Evolutionary conservation across 2,113 vertebrate genomes (phyloP).

Genomic region (Phyllostomus discolor): DNA sequence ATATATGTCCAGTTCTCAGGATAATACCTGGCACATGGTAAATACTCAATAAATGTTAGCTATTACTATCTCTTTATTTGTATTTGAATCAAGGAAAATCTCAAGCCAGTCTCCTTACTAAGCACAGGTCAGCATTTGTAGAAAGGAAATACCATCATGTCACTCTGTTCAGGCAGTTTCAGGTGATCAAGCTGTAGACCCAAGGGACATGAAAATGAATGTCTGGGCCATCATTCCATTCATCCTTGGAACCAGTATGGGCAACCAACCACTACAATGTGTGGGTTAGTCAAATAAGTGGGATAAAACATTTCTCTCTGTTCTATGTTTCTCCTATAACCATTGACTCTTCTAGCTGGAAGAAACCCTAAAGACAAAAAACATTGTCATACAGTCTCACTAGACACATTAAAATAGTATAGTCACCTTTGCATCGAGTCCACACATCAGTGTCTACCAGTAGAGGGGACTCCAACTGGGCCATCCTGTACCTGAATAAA

Average conservation of each 20-base stretch:
- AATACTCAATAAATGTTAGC: neutral
- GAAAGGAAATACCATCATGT: neutral
- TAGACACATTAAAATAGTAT: neutral
- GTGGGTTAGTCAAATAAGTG: neutral
- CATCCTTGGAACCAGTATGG: neutral
- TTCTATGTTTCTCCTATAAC: neutral
- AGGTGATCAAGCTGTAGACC: neutral
- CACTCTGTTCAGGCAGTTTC: neutral
- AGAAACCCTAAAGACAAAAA: neutral
- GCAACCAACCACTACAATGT: neutral
- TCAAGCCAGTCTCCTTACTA: neutral
- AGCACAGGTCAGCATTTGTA: neutral
- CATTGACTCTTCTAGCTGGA: neutral
- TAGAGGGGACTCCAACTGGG: neutral
- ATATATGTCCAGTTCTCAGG: neutral
- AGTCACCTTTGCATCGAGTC: neutral
- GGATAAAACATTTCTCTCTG: neutral
- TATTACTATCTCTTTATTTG: neutral
- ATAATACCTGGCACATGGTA: neutral
- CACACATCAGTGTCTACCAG: too few species aligned
- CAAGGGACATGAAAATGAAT: neutral
- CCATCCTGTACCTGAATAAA: neutral
- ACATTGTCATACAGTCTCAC: neutral
- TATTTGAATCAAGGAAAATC: neutral
- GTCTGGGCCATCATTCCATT: neutral